Evolutionary conservation across 2,888 invertebrate species (phyloP), one percentile per base, ranked within the genome.

Genomic region (Slavum lentiscoides): DNA sequence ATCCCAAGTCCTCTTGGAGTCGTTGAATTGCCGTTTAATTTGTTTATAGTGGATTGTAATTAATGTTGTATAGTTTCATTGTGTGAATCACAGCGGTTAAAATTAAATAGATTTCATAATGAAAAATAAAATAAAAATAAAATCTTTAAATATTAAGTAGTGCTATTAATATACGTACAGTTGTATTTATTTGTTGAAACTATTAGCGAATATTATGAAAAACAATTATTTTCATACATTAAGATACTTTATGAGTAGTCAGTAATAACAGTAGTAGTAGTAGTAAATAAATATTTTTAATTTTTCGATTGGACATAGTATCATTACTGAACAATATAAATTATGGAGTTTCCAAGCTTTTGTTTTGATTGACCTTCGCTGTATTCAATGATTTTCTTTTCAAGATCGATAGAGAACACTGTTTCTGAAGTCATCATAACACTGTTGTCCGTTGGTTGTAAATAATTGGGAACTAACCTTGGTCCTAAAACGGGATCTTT

Each of bases 401-500:
- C 55, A 1, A 43, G 1, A 30, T 80, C n/a, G 2, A 80, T 39
- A 15, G 37, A 70, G 19, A 80, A 39, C 43, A 17, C 43, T 15
- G 43, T 80, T 23, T 72, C 43, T 0, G n/a, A 23, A 1, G 53
- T 72, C 80, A 80, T 64, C 23, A 70, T 0, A 13, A 69, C 5
- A 21, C 19, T 8, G 5, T 80, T 62, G 8, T 72, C 72, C 0
- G 80, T 80, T n/a, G 64, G 80, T 58, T 58, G 69, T 64, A 72
- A 72, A 15, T 72, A 89, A 39, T 87, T 86, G 0, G 97, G 96
- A 76, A 96, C 90, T 84, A 88, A 90, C 67, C 95, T 89, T 8
- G 94, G 92, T 0, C 95, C 96, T 43, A 92, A 83, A 1, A 89
- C 84, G 0, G 94, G 91, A 87, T 97, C 95, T 81, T 90, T 88